These are phyloP conservation scores for Acanthococcus lagerstroemiae DNA, from an alignment of 2,888 invertebrate species.

Conservation along the genomic window DNA sequence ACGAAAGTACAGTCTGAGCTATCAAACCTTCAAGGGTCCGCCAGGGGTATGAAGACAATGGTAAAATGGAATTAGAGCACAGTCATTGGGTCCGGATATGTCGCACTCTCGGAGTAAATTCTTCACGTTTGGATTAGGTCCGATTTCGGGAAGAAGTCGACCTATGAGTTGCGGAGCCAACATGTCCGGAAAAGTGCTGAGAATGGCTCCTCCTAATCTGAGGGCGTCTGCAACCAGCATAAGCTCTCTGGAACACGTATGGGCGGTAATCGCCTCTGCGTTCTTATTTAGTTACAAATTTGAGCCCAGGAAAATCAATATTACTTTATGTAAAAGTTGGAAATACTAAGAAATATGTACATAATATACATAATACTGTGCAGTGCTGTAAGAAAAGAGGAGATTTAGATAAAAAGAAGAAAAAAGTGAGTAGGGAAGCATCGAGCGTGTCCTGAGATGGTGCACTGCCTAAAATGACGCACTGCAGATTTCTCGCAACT, in stretches of 20 bases:
- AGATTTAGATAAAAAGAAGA: no score
- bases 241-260: constrained; percentile 69
- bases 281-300: no score
- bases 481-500: no score
- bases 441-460: no score
- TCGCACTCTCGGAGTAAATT: constrained; percentile 86
- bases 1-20: not conserved
- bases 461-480: no score
- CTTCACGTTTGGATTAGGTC: constrained; percentile 68
- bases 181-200: constrained; percentile 89
- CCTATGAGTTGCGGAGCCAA: constrained; percentile 88
- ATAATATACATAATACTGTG: no score
- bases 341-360: no score
- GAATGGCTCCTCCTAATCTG: constrained; percentile 84
- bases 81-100: constrained; percentile 74
- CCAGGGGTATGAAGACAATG: constrained; percentile 98
- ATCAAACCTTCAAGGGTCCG: constrained; percentile 77
- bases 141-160: constrained; percentile 82
- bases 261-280: no score
- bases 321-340: no score
- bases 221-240: constrained; percentile 88
- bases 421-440: no score
- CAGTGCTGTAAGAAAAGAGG: no score
- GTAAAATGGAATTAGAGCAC: constrained; percentile 82
- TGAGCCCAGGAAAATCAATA: no score